Evolutionary conservation across 2,888 invertebrate species (phyloP).

Genomic region (Mylabris sibirica): DNA sequence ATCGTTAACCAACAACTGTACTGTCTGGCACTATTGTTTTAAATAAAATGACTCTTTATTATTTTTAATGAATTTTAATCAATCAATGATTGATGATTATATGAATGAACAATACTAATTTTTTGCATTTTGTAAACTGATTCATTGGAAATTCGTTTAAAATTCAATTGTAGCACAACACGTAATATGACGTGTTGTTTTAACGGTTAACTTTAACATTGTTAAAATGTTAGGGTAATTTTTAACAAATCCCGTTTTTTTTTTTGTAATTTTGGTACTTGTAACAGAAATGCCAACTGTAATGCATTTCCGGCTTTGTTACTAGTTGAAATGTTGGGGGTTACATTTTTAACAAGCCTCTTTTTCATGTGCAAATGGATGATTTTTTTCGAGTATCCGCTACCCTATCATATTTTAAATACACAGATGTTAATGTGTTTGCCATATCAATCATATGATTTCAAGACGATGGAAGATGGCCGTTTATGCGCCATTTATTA

Average conservation of each 20-base stretch:
- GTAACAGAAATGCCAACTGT: neutral
- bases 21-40: neutral
- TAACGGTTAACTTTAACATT: too few relatives aligned
- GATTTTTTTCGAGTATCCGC: neutral
- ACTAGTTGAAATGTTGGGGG: neutral
- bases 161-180: too few relatives aligned
- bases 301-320: neutral
- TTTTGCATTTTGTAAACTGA: too few relatives aligned
- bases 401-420: neutral
- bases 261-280: neutral
- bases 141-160: too few relatives aligned
- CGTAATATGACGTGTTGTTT: too few relatives aligned
- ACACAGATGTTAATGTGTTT: slow-evolving; percentile 5
- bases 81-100: too few relatives aligned
- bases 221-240: neutral
- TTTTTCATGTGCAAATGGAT: neutral
- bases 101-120: too few relatives aligned
- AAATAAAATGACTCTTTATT: too few relatives aligned
- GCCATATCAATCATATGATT: neutral
- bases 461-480: neutral
- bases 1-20: neutral
- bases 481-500: neutral
- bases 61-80: too few relatives aligned
- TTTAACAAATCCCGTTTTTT: neutral
- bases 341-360: neutral